A percentile compares a stretch with the other conserved stretches of the same genome.
phyloP scores from a whole-genome alignment of 1,140 invertebrate genomes.

The Tetramorium simillimum region DNA sequence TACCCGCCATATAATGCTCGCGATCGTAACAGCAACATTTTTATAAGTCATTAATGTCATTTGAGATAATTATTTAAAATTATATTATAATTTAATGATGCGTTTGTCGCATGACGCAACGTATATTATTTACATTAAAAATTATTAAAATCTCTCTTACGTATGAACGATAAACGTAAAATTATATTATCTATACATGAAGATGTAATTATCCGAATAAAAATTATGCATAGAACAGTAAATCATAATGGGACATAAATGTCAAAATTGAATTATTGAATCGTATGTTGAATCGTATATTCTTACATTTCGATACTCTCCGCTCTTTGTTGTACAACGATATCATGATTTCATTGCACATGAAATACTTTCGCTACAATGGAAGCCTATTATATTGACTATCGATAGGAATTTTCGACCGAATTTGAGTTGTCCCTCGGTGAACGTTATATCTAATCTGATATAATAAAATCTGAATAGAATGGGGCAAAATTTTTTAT shows the following conservation, averaged over 20 bases:
- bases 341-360: conserved; percentile 18
- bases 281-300: background rate
- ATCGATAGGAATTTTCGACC: conserved; percentile 22
- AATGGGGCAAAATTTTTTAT: background rate
- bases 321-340: background rate
- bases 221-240: background rate
- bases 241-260: background rate
- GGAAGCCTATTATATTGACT: background rate
- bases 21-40: conserved; percentile 15
- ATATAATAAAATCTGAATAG: background rate
- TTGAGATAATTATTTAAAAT: conserved; percentile 38
- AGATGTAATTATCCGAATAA: conserved; percentile 6
- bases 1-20: conserved; percentile 10
- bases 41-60: conserved; percentile 23
- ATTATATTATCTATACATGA: background rate
- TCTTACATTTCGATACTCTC: background rate
- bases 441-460: background rate
- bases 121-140: background rate
- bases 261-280: background rate
- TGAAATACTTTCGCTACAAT: conserved; percentile 21
- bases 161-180: background rate
- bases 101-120: background rate
- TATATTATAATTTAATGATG: conserved; percentile 13
- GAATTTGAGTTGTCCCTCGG: background rate
- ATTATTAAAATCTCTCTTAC: background rate